phyloP scores from a whole-genome alignment of 2,113 vertebrate genomes.

The Brachirus orientalis region DNA sequence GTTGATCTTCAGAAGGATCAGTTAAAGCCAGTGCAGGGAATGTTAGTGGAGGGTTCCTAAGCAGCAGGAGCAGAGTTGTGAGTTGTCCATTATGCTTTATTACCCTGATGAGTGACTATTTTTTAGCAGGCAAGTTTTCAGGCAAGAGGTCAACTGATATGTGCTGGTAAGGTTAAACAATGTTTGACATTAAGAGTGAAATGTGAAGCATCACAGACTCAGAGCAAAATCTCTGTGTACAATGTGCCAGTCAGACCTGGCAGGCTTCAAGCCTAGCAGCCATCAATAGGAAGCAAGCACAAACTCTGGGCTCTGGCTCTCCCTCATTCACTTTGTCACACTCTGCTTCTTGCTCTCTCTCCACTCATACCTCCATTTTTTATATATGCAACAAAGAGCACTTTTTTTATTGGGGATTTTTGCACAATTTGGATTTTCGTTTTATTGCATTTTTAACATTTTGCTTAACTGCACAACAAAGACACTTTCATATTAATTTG shows the following conservation, averaged over 20 bases:
- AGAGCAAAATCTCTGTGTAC: slow-evolving; percentile 51
- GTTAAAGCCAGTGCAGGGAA: neutral
- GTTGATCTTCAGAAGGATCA: neutral
- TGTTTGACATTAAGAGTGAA: no score
- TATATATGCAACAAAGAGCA: no score
- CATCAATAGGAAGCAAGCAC: slow-evolving; percentile 42
- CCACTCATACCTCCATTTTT: neutral
- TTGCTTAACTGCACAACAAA: no score
- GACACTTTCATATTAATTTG: no score
- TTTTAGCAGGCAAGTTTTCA: no score
- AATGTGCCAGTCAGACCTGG: slow-evolving; percentile 60
- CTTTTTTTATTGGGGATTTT: no score
- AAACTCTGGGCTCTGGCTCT: slow-evolving; percentile 54
- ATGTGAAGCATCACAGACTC: no score
- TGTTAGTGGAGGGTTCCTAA: slow-evolving; percentile 1
- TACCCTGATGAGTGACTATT: slow-evolving; percentile 34
- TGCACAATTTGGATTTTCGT: no score
- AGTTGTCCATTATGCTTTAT: slow-evolving; percentile 32
- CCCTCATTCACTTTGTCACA: slow-evolving; percentile 54
- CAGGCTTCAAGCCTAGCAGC: slow-evolving; percentile 69
- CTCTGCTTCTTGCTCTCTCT: slow-evolving; percentile 40
- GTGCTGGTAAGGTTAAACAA: slow-evolving; percentile 26
- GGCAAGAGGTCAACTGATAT: slow-evolving; percentile 33
- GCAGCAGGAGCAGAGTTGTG: slow-evolving; percentile 12
- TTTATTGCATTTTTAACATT: no score